Evolutionary conservation across 2,113 vertebrate species (phyloP).

Genomic region (Corydoras sp.): DNA sequence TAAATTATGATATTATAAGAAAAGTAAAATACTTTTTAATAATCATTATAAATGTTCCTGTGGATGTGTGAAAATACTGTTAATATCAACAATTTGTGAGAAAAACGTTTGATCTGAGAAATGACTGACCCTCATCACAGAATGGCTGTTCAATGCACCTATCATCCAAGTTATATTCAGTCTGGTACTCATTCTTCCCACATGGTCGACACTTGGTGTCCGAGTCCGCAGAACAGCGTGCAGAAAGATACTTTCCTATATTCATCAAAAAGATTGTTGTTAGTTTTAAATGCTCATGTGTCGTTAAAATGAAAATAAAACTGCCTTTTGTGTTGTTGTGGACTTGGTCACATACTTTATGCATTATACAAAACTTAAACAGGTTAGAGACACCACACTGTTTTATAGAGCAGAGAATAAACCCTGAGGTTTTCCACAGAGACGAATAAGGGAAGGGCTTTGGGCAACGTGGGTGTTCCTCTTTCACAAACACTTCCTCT

Average conservation of each 20-base stretch:
- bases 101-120: too few relatives aligned
- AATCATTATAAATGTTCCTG: too few relatives aligned
- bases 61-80: too few relatives aligned
- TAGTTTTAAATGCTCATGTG: background rate
- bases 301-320: background rate
- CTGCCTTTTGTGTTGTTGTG: background rate
- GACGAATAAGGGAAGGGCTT: background rate
- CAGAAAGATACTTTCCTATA: conserved; percentile 71
- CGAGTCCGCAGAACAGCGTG: conserved; percentile 63
- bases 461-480: conserved; percentile 29
- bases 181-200: conserved; percentile 75
- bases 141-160: conserved; percentile 77
- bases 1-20: too few relatives aligned
- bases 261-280: background rate
- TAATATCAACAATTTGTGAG: too few relatives aligned
- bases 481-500: conserved; percentile 47
- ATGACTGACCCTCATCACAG: conserved; percentile 79
- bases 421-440: conserved; percentile 20
- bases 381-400: background rate
- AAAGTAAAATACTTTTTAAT: too few relatives aligned
- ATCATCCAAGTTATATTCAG: conserved; percentile 73
- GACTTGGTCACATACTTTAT: background rate
- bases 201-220: conserved; percentile 71
- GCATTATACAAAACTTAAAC: conserved; percentile 2
- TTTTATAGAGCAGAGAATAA: conserved; percentile 24